A percentile compares a stretch with the other conserved stretches of the same genome.
phyloP scores from a whole-genome alignment of 2,888 invertebrate species.

The Patella caerulea region DNA sequence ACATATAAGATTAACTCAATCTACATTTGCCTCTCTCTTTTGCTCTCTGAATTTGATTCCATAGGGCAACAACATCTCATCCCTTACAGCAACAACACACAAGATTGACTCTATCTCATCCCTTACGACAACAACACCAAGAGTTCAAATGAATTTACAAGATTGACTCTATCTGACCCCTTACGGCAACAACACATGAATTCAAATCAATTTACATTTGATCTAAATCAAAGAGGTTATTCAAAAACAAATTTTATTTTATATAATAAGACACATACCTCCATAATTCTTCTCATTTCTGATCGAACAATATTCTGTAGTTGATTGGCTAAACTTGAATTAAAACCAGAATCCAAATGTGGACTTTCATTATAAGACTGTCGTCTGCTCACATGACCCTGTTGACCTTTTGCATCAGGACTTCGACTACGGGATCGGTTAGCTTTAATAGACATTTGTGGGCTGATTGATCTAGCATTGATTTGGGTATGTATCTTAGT shows the following conservation, averaged over 20 bases:
- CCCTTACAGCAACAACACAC: too few relatives aligned
- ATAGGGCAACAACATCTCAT: too few relatives aligned
- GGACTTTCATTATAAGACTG: neutral
- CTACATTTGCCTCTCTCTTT: too few relatives aligned
- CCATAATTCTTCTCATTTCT: constrained; percentile 64
- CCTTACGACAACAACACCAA: too few relatives aligned
- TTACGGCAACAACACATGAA: too few relatives aligned
- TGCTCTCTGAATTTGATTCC: too few relatives aligned
- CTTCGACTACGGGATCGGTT: constrained; percentile 23
- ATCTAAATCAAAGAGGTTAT: too few relatives aligned
- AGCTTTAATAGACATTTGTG: neutral
- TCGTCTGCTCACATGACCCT: constrained; percentile 13
- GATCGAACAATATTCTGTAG: constrained; percentile 60
- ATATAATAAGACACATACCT: constrained; percentile 43
- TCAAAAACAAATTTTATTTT: neutral
- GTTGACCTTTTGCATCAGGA: constrained; percentile 25
- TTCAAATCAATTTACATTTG: too few relatives aligned
- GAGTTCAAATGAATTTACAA: too few relatives aligned
- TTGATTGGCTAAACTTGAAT: constrained; percentile 49
- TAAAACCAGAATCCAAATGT: neutral
- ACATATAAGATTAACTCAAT: too few relatives aligned
- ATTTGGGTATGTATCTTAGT: neutral
- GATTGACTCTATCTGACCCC: too few relatives aligned
- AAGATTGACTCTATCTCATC: too few relatives aligned
- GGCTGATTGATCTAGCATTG: neutral